Base-by-base conservation (phyloP, 2,797 vertebrate species). In the Pampus argenteus region DNA sequence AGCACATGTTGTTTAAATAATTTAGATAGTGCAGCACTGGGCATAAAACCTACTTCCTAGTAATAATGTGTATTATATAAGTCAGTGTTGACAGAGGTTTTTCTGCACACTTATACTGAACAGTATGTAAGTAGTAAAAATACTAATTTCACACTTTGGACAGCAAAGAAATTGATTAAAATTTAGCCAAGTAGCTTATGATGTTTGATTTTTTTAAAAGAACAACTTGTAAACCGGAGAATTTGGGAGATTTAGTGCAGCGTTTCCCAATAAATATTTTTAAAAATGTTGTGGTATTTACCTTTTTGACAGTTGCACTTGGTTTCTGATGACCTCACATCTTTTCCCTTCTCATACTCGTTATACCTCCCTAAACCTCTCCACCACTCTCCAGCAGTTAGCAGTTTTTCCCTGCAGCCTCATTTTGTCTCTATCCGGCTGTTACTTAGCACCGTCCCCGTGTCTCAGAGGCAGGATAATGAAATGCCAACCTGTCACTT, bases 401-500 rank as follows among this genome's bases (percentile, higher is more conserved):
- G 57, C 57, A 51, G 9, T n/a, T 49, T 68, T 74, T 63, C 70
- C 52, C 29, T 63, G 22, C 62, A 64, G 51, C 61, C 67, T 75
- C 66, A 65, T 52, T 79, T 75, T 25, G 40, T 49, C 69, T 69
- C 60, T 17, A 28, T 79, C 74, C 50, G 56, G 78, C 86, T 67
- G 70, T 73, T 42, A 34, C 76, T 72, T 66, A 40, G 29, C 57
- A 28, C 48, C 63, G 75, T 80, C 72, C 61, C 59, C 69, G 54
- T 0, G 47, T 68, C 58, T 64, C 50, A 62, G 62, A 77, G 63
- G 69, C 66, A 76, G 76, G 67, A 49, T 85, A 71, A 89, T 77
- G 63, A 85, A 83, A 87, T 64, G 51, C 51, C 84, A 82, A 79
- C 84, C 80, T 83, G 81, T 76, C 81, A 52, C 71, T 93, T 93